phyloP scores from a whole-genome alignment of 2,888 invertebrate genomes.

The Pachliopta kotzebuea region DNA sequence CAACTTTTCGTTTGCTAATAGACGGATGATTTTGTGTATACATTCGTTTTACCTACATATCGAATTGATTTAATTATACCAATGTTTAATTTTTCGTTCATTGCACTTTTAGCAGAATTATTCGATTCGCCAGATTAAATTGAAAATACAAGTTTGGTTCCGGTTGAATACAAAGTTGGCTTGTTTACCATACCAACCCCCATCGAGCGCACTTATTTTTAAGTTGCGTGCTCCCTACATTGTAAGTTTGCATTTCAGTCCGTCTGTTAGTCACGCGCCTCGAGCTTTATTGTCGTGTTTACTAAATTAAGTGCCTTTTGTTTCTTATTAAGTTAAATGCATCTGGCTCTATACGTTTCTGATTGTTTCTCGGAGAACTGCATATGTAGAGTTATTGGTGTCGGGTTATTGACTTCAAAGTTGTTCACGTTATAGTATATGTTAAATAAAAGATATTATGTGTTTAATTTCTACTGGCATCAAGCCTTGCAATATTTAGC shows the following conservation, averaged over 20 bases:
- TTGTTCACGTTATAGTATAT: background rate
- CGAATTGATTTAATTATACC: too few relatives aligned
- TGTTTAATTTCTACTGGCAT: background rate
- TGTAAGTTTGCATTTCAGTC: constrained; percentile 34
- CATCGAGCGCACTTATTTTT: constrained; percentile 39
- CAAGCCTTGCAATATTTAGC: too few relatives aligned
- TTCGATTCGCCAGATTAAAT: constrained; percentile 10
- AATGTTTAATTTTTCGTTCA: background rate
- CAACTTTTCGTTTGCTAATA: too few relatives aligned
- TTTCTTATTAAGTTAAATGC: constrained; percentile 33
- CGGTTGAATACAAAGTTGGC: constrained; percentile 36
- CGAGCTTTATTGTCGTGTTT: constrained; percentile 42
- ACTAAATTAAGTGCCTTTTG: constrained; percentile 39
- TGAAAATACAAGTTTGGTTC: constrained; percentile 15
- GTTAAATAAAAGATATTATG: background rate
- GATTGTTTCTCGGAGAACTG: constrained; percentile 1
- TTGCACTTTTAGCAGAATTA: background rate
- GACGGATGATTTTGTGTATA: too few relatives aligned
- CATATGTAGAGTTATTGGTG: background rate
- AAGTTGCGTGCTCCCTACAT: constrained; percentile 38
- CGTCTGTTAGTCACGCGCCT: constrained; percentile 46
- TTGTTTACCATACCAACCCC: constrained; percentile 39
- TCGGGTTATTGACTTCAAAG: background rate
- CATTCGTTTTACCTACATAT: too few relatives aligned
- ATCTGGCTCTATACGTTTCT: constrained; percentile 15